Evolutionary conservation across 2,113 vertebrate species (phyloP).

Genomic region (Tautogolabrus adspersus): DNA sequence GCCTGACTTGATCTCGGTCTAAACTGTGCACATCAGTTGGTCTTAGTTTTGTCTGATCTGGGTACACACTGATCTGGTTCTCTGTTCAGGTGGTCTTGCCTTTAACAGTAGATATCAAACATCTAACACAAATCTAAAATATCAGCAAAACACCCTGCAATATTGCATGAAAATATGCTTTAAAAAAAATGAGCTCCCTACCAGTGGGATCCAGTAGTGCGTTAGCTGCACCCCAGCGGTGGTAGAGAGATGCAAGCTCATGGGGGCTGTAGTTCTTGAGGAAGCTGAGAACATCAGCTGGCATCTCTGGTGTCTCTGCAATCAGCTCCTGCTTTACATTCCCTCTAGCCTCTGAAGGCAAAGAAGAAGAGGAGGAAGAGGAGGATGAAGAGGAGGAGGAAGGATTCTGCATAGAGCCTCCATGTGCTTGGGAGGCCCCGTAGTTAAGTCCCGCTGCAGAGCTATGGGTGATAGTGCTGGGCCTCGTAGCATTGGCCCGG

Average conservation of each 20-base stretch:
- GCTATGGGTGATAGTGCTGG: constrained; percentile 74
- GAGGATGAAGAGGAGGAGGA: constrained; percentile 40
- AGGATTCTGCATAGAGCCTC: constrained; percentile 46
- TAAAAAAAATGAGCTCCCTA: constrained; percentile 67
- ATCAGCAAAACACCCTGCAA: no score
- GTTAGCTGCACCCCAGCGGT: constrained; percentile 89
- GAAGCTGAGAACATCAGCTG: constrained; percentile 87
- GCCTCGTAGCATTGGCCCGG: constrained; percentile 49
- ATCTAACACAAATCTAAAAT: no score
- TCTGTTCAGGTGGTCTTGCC: no score
- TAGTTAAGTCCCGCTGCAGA: constrained; percentile 68
- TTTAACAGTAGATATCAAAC: no score
- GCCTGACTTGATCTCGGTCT: no score
- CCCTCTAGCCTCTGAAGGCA: constrained; percentile 53
- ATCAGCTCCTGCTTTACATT: constrained; percentile 83
- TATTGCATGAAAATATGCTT: no score
- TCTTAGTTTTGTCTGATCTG: no score
- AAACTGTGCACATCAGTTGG: no score
- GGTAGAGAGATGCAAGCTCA: constrained; percentile 90
- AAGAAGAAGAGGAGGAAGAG: constrained; percentile 60
- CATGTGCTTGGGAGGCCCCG: constrained; percentile 65
- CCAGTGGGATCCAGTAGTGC: constrained; percentile 89
- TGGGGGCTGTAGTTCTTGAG: constrained; percentile 94
- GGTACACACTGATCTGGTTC: no score
- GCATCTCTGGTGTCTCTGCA: constrained; percentile 84